These are phyloP conservation scores for Catamblyrhynchus diadema DNA, from an alignment of 2,797 vertebrate genomes.

Conservation along the genomic window DNA sequence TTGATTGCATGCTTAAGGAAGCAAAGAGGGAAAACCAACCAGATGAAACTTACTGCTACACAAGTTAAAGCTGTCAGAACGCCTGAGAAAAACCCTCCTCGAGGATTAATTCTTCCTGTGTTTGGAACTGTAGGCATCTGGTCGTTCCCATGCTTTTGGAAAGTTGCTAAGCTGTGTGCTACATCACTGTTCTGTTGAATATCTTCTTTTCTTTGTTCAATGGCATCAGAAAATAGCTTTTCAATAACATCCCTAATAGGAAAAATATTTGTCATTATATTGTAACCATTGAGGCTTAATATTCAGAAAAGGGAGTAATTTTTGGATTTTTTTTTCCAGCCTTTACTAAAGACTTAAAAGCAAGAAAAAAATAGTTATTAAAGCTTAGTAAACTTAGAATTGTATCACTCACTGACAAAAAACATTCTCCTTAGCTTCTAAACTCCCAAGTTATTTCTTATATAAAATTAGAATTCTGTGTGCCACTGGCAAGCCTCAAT, in stretches of 20 bases:
- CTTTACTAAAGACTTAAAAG: not conserved
- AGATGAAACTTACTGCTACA: constrained; percentile 78
- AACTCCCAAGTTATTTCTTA: not conserved
- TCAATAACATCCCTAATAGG: constrained; percentile 85
- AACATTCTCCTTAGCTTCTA: not conserved
- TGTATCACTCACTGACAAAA: not conserved
- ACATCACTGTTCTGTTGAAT: constrained; percentile 81
- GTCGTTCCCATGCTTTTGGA: constrained; percentile 87
- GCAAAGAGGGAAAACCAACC: not conserved
- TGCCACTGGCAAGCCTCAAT: not conserved
- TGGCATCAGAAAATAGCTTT: constrained; percentile 85
- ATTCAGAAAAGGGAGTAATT: not conserved
- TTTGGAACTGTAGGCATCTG: constrained; percentile 65
- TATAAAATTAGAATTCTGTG: not conserved
- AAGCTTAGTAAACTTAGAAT: not conserved
- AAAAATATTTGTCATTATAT: constrained; percentile 12
- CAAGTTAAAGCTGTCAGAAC: constrained; percentile 88
- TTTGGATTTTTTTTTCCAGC: not conserved
- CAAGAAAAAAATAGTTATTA: not conserved
- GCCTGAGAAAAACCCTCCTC: constrained; percentile 90
- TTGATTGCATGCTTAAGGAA: not conserved
- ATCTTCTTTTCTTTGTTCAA: constrained; percentile 81
- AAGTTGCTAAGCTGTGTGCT: constrained; percentile 79
- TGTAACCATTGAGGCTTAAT: not conserved
- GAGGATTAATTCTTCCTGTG: constrained; percentile 73